Percentiles rank a stretch among this genome's conserved stretches.
Evolutionary conservation across 2,797 vertebrate genomes (phyloP).

Genomic region (Pempheris klunzingeri): DNA sequence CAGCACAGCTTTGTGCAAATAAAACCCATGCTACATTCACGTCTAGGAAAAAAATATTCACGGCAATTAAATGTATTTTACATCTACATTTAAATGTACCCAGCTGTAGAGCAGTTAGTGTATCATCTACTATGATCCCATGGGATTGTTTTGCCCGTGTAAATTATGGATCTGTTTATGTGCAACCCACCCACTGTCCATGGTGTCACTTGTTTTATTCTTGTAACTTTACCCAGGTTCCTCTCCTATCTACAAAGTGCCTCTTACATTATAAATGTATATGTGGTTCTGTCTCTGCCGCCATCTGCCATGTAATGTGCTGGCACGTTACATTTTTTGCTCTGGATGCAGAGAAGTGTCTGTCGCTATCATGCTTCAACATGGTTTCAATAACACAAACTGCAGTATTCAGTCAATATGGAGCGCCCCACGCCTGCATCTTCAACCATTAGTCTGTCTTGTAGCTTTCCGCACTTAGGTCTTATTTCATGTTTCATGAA

Average conservation of each 20-base stretch:
- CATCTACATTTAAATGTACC: conserved; percentile 42
- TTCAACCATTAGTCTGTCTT: neutral
- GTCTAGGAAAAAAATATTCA: conserved; percentile 34
- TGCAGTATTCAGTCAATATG: neutral
- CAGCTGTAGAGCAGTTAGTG: conserved; percentile 32
- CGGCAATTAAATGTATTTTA: conserved; percentile 54
- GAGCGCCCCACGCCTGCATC: neutral
- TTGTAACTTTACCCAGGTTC: neutral
- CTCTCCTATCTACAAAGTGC: neutral
- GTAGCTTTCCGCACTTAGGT: neutral
- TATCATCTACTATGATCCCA: neutral
- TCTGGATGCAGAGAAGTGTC: neutral
- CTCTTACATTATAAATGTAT: neutral
- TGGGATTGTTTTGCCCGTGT: conserved; percentile 3
- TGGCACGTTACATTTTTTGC: neutral
- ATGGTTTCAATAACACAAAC: neutral
- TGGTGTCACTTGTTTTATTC: conserved; percentile 7
- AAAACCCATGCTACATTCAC: conserved; percentile 59
- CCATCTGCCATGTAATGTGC: neutral
- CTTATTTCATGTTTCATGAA: conserved; percentile 3
- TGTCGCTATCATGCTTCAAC: conserved; percentile 3
- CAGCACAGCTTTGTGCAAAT: conserved; percentile 66
- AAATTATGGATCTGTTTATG: conserved; percentile 41
- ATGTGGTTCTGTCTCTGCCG: neutral
- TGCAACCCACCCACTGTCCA: conserved; percentile 10